These are phyloP conservation scores for Cerceris ruficornis DNA, from an alignment of 2,888 invertebrate species.

Conservation along the genomic window DNA sequence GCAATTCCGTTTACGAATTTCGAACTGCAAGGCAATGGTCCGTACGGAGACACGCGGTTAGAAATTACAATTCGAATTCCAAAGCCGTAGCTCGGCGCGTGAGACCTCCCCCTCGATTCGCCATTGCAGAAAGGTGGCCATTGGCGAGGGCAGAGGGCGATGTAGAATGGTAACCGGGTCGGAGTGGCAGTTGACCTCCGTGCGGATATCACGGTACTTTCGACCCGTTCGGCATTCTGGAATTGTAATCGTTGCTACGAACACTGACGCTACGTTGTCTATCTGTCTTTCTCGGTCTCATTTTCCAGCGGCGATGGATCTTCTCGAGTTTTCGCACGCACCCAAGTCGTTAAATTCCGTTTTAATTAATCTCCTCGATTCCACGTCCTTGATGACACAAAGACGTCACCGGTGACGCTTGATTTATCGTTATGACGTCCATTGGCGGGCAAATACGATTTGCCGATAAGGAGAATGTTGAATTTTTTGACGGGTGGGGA, in stretches of 20 bases:
- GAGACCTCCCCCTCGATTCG: constrained; percentile 24
- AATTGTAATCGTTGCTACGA: constrained; percentile 77
- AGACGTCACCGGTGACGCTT: constrained; percentile 8
- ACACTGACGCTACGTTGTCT: constrained; percentile 28
- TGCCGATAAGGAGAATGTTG: neutral
- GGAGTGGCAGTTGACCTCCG: constrained; percentile 59
- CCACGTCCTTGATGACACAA: constrained; percentile 25
- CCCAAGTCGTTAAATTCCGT: constrained; percentile 69
- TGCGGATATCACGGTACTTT: constrained; percentile 61
- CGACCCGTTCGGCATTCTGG: constrained; percentile 75
- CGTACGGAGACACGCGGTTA: constrained; percentile 76
- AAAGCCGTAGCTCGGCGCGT: constrained; percentile 56
- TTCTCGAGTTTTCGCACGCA: constrained; percentile 18
- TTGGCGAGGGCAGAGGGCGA: neutral
- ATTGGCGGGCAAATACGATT: neutral
- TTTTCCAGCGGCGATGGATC: neutral
- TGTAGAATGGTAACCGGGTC: constrained; percentile 48
- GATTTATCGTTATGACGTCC: constrained; percentile 17
- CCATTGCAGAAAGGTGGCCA: constrained; percentile 26
- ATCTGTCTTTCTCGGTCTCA: neutral
- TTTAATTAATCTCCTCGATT: constrained; percentile 76
- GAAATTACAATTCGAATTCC: constrained; percentile 80
- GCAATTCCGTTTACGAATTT: constrained; percentile 69
- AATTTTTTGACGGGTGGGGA: neutral
- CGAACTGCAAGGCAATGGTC: constrained; percentile 68